Evolutionary conservation across 37 sponge, comb jelly and placozoan genomes (phyloP), one percentile per base, ranked within the genome.

Genomic region (Petrosia ficiformis): DNA sequence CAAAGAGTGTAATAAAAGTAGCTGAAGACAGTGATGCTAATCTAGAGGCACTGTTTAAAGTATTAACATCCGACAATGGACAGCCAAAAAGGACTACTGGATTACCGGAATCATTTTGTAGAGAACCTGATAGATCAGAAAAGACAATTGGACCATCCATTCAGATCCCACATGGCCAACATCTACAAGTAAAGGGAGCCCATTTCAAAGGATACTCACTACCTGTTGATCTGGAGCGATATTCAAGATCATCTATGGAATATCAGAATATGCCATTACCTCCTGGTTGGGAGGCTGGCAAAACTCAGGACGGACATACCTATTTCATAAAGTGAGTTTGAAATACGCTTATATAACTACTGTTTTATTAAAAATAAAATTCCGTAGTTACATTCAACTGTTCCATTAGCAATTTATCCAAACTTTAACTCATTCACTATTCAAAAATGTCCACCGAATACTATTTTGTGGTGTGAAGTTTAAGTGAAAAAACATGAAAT

Each of bases 291-390:
- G 92, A 91, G 61, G 59, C 64, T 39, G 78, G 84, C 1, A 79
- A 59, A 31, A 81, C 92, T 25, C 77, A 83, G 42, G 86, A 86
- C 68, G 87, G 92, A 11, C 64, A 77, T n/a, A 42, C 81, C 19
- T 91, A 91, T 68, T 91, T 75, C 38, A 78, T 91, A 28, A 83
- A 91, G 92, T 91, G 59, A 86, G 92, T 48, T 48, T 48, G n/a
- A n/a, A n/a, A n/a, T n/a, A n/a, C n/a, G n/a, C n/a, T n/a, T n/a
- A n/a, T n/a, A n/a, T n/a, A n/a, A n/a, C n/a, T n/a, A n/a, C n/a
- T n/a, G n/a, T n/a, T n/a, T n/a, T n/a, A n/a, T n/a, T n/a, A n/a
- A n/a, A n/a, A n/a, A n/a, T n/a, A n/a, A n/a, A n/a, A n/a, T n/a
- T n/a, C n/a, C n/a, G n/a, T n/a, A n/a, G n/a, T n/a, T n/a, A n/a